These are phyloP conservation scores for crab-eating macaque (Macaca fascicularis) DNA, from an alignment of 2,113 vertebrate genomes.

Conservation along the genomic window DNA sequence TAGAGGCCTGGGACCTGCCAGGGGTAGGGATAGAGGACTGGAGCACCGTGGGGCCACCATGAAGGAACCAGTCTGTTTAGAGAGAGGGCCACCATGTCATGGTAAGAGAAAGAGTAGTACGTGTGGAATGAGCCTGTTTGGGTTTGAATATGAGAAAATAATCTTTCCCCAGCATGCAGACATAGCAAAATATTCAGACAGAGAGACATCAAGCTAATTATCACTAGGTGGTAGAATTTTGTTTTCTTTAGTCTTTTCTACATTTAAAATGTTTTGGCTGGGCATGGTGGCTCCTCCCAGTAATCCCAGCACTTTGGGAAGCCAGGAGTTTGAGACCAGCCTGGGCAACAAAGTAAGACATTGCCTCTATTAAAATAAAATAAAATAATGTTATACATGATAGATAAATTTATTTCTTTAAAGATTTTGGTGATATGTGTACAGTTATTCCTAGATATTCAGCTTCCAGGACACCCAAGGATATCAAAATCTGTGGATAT, in stretches of 20 bases:
- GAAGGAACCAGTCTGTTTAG: not conserved
- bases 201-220: not conserved
- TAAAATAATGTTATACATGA: not conserved
- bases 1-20: not conserved
- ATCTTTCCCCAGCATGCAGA: not conserved
- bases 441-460: not conserved
- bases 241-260: not conserved
- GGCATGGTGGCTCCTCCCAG: too few relatives aligned
- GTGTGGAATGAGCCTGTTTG: not conserved
- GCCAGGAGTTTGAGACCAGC: too few relatives aligned
- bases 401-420: not conserved
- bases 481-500: not conserved
- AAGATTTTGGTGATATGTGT: not conserved
- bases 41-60: not conserved
- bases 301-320: too few relatives aligned
- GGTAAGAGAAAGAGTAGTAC: not conserved
- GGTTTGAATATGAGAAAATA: not conserved
- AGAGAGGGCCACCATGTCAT: not conserved
- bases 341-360: too few relatives aligned
- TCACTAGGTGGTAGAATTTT: not conserved
- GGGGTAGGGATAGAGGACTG: not conserved
- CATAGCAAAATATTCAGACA: not conserved
- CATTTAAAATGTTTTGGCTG: not conserved
- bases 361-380: too few relatives aligned
- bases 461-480: not conserved